Base-by-base conservation (phyloP, 1,140 invertebrate species). In the Amphibalanus amphitrite region DNA sequence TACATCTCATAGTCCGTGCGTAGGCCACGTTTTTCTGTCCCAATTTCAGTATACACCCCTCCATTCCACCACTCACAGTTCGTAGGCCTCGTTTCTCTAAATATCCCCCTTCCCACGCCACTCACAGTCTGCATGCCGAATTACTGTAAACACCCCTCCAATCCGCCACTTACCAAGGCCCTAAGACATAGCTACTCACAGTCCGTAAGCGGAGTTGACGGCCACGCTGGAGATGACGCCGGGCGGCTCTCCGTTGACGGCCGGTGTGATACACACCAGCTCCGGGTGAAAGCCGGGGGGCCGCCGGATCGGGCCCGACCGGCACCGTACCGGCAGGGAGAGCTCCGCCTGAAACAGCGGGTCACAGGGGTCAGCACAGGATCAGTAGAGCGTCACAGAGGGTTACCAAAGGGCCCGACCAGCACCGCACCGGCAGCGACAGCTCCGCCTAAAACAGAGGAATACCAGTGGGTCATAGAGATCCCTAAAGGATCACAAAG, bases 151-250 rank as follows among this genome's bases (percentile, higher is more conserved):
- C n/a, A n/a, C n/a, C n/a, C n/a, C n/a, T n/a, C n/a, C n/a, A n/a
- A n/a, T n/a, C n/a, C n/a, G n/a, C n/a, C n/a, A n/a, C n/a, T n/a
- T n/a, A n/a, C n/a, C n/a, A n/a, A n/a, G n/a, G n/a, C n/a, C n/a
- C n/a, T n/a, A n/a, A n/a, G n/a, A n/a, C n/a, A n/a, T n/a, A n/a
- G n/a, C n/a, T n/a, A n/a, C n/a, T n/a, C n/a, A n/a, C 93, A 99
- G 84, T 80, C 94, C 94, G 83, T 95, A 97, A 30, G 91, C 92
- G 75, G 95, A 96, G 82, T 97, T 98, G 78, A 98, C 85, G 76
- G 89, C 89, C 76, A 98, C 86, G 72, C 92, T 88, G 72, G 92
- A 90, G 71, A 97, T 91, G 78, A 87, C 87, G 75, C 90, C 89
- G 38, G 91, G 87, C 69, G 88, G 84, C 79, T 90, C 89, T 71